These are phyloP conservation scores for Pterocles orientalis DNA, from an alignment of 2,113 vertebrate species.

Conservation along the genomic window DNA sequence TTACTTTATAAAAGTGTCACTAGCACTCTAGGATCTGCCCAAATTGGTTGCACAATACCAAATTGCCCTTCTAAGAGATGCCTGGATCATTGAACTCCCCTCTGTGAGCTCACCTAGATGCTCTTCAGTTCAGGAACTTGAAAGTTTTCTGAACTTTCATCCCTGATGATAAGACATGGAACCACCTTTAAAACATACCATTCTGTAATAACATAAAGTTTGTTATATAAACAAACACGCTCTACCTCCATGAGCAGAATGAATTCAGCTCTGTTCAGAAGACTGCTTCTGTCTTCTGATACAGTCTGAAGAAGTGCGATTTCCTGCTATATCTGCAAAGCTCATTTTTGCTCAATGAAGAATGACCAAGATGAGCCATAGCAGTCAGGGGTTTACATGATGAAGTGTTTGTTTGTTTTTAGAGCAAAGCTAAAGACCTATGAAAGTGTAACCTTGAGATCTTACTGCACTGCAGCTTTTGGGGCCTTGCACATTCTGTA, in stretches of 20 bases:
- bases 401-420: not conserved
- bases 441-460: not conserved
- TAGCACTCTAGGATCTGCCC: not conserved
- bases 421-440: not conserved
- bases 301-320: not conserved
- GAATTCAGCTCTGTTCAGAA: not conserved
- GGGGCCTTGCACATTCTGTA: not conserved
- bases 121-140: not conserved
- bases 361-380: not conserved
- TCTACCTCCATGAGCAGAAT: not conserved
- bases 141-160: not conserved
- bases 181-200: not conserved
- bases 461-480: not conserved
- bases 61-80: not conserved
- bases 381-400: not conserved
- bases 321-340: not conserved
- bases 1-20: not conserved
- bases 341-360: not conserved
- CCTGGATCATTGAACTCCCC: not conserved
- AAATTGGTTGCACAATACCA: not conserved
- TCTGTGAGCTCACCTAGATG: not conserved
- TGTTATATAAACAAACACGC: not conserved
- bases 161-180: not conserved
- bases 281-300: not conserved
- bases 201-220: not conserved